phyloP scores from a whole-genome alignment of 92 coral and sea anemone species.

The Bergia sp. region DNA sequence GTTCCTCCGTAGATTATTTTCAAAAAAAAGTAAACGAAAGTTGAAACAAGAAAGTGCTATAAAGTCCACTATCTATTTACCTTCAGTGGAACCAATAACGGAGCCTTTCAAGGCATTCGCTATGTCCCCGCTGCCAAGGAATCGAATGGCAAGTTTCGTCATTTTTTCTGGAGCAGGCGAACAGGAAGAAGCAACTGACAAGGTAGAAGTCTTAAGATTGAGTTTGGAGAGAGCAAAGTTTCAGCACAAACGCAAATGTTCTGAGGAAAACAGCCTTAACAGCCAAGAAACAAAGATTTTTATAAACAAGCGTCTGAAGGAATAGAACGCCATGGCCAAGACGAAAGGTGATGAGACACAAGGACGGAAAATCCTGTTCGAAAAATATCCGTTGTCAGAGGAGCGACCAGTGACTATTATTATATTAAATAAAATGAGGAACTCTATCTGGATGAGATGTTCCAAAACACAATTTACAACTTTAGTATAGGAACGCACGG shows the following conservation, averaged over 20 bases:
- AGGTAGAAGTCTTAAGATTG: background rate
- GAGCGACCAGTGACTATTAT: too few relatives aligned
- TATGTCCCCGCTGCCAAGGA: background rate
- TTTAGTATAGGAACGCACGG: too few relatives aligned
- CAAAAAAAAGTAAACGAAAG: too few relatives aligned
- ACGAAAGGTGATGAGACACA: too few relatives aligned
- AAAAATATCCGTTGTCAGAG: too few relatives aligned
- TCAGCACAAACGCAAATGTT: background rate
- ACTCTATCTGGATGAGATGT: too few relatives aligned
- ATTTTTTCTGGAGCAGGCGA: background rate
- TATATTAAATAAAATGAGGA: too few relatives aligned
- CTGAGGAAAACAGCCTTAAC: background rate
- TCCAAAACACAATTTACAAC: too few relatives aligned
- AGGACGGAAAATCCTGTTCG: too few relatives aligned
- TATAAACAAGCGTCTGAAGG: too few relatives aligned
- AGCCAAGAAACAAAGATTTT: background rate
- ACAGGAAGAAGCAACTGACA: background rate
- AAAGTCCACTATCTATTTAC: background rate
- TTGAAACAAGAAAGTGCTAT: background rate
- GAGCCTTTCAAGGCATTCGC: conserved; percentile 4
- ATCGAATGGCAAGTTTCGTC: background rate
- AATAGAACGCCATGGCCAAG: too few relatives aligned
- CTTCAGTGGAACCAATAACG: background rate
- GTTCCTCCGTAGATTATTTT: background rate
- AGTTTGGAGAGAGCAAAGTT: background rate